Conservation (phyloP, 2,888 invertebrate genomes). For the Orthonevra nobilis region DNA sequence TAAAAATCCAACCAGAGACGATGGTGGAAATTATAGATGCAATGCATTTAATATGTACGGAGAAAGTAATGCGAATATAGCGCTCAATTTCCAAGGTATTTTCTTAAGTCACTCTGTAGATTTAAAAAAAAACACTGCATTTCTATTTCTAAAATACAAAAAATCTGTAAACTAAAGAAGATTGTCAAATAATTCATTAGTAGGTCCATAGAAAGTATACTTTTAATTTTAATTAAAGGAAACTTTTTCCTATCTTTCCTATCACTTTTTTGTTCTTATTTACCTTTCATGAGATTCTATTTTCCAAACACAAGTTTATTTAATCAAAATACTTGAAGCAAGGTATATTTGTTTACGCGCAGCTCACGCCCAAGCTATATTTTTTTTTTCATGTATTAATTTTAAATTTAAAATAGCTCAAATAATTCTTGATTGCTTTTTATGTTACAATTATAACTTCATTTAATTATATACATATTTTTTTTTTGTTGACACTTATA, state of each 20-base stretch:
- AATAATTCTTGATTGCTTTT: constrained; percentile 45
- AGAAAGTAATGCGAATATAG: constrained; percentile 99
- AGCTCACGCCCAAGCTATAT: constrained; percentile 51
- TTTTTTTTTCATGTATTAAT: not conserved
- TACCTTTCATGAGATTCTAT: not conserved
- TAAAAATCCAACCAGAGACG: constrained; percentile 95
- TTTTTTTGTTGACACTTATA: constrained; percentile 49
- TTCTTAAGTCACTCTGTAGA: constrained; percentile 14
- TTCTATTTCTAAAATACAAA: too few relatives aligned
- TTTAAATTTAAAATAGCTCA: constrained; percentile 15
- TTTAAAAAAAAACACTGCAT: constrained; percentile 14
- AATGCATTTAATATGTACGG: constrained; percentile 99
- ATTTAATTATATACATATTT: too few relatives aligned
- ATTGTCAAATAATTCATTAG: constrained; percentile 54
- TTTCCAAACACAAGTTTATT: constrained; percentile 3
- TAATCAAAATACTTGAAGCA: constrained; percentile 43
- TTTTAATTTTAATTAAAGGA: too few relatives aligned
- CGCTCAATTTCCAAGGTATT: constrained; percentile 98
- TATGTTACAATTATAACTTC: constrained; percentile 43
- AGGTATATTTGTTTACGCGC: constrained; percentile 30
- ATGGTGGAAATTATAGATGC: constrained; percentile 99
- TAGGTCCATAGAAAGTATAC: constrained; percentile 32
- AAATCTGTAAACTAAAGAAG: constrained; percentile 20
- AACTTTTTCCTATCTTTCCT: too few relatives aligned
- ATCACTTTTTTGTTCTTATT: too few relatives aligned